A percentile compares a stretch with the other conserved stretches of the same genome.
Conservation (phyloP, 2,113 vertebrate genomes). For the Pluvianellus socialis region DNA sequence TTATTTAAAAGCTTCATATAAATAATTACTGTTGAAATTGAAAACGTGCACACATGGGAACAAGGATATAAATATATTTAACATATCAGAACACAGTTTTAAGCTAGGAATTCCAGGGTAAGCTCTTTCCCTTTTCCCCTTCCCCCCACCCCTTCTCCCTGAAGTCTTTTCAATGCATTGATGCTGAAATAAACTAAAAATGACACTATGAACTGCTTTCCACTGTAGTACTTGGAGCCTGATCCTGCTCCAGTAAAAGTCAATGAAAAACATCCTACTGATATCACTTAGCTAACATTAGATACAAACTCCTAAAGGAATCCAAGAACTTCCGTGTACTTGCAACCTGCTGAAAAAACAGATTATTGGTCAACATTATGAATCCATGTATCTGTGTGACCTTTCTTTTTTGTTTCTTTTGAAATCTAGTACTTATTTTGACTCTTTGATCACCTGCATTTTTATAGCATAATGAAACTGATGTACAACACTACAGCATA, state of each 20-base stretch:
- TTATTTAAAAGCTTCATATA: slow-evolving; percentile 68
- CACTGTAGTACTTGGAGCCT: neutral
- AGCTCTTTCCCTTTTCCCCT: neutral
- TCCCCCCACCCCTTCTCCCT: neutral
- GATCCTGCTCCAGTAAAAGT: neutral
- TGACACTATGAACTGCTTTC: neutral
- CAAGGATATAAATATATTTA: slow-evolving; percentile 17
- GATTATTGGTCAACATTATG: neutral
- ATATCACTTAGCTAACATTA: neutral
- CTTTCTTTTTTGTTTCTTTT: neutral
- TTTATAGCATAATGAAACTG: neutral
- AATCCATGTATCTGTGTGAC: neutral
- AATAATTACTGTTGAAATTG: slow-evolving; percentile 71
- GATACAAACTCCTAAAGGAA: neutral
- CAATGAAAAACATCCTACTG: neutral
- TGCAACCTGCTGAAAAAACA: neutral
- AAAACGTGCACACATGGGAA: slow-evolving; percentile 27
- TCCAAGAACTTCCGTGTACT: neutral
- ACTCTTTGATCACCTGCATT: neutral
- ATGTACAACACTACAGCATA: neutral
- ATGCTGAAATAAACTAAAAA: slow-evolving; percentile 46
- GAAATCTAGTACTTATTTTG: neutral
- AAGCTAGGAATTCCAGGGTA: neutral
- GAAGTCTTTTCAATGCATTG: neutral
- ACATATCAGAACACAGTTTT: neutral